Evolutionary conservation across 2,888 invertebrate genomes (phyloP).

Genomic region (Anodontia alba): DNA sequence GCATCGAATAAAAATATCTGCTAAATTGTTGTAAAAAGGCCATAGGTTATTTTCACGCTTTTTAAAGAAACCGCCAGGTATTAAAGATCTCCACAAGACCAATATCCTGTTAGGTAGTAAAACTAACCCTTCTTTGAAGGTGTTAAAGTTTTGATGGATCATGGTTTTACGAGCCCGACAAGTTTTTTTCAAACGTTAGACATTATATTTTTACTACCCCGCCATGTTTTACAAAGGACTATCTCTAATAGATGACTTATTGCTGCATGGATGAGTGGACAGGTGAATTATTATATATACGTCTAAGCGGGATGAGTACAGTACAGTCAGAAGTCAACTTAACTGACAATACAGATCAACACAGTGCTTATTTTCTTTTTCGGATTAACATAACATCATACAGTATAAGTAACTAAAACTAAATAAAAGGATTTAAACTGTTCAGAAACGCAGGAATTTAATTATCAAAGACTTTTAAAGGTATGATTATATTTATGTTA

Average conservation of each 20-base stretch:
- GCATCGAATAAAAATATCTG: background rate
- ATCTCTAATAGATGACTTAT: background rate
- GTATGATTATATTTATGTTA: no score
- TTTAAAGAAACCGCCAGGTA: background rate
- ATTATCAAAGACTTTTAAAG: no score
- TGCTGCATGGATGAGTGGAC: background rate
- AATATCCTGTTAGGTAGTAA: background rate
- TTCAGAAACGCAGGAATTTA: no score
- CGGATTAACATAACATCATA: no score
- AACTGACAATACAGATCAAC: background rate
- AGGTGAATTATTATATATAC: slow-evolving; percentile 26
- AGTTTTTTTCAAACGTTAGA: background rate
- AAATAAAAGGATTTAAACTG: no score
- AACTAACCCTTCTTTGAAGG: background rate
- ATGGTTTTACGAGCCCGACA: background rate
- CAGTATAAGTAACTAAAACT: no score
- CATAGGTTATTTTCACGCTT: slow-evolving; percentile 1
- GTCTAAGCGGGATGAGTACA: background rate
- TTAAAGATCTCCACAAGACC: background rate
- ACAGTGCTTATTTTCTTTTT: no score
- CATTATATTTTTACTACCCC: background rate
- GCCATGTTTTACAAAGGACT: slow-evolving; percentile 19
- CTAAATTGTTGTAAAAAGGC: background rate
- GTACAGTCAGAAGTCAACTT: background rate
- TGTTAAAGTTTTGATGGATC: slow-evolving; percentile 5